Percentiles rank a stretch among this genome's conserved stretches.
Evolutionary conservation across 2,113 vertebrate species (phyloP).

Genomic region (Paramormyrops kingsleyae): DNA sequence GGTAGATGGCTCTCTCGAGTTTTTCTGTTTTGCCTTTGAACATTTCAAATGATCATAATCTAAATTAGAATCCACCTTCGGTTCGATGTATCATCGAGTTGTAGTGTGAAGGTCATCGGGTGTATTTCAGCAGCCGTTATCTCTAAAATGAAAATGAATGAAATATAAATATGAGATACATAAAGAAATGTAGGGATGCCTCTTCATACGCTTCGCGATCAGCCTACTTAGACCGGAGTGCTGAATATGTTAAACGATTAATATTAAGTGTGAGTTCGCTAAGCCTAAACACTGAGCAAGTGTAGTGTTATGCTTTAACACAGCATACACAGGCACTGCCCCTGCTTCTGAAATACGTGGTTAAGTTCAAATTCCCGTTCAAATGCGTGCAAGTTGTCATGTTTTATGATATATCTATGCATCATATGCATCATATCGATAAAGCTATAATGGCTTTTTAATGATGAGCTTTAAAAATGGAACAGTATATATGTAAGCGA

Average conservation of each 20-base stretch:
- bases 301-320: not conserved
- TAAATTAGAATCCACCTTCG: slow-evolving; percentile 31
- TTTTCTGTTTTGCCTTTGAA: slow-evolving; percentile 57
- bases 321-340: not conserved
- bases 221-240: not conserved
- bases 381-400: not conserved
- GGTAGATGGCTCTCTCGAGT: slow-evolving; percentile 99
- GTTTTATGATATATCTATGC: not conserved
- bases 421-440: not conserved
- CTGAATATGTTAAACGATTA: not conserved
- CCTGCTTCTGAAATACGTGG: not conserved
- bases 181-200: not conserved
- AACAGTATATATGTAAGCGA: not conserved
- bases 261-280: not conserved
- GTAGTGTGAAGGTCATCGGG: slow-evolving; percentile 6
- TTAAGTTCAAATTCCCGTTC: not conserved
- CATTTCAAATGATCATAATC: slow-evolving; percentile 28
- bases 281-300: not conserved
- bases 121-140: not conserved
- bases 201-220: not conserved
- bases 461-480: not conserved
- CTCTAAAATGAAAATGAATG: not conserved
- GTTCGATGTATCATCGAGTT: slow-evolving; percentile 20
- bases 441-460: not conserved
- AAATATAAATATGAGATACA: not conserved